A percentile compares a stretch with the other conserved stretches of the same genome.
These are phyloP conservation scores for Myotis yumanensis DNA, from an alignment of 2,113 vertebrate species.

Conservation along the genomic window DNA sequence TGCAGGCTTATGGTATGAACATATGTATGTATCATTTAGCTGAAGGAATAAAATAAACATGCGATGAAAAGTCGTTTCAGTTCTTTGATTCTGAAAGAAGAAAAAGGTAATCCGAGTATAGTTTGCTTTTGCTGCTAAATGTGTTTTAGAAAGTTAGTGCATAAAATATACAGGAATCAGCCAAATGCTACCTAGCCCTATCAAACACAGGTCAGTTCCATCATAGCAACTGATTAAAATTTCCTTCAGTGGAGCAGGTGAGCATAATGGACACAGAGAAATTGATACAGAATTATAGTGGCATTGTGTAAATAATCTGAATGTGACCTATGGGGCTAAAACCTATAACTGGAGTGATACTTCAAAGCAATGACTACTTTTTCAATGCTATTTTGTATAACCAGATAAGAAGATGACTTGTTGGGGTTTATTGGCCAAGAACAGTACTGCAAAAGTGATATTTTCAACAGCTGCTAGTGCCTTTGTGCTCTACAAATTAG, in stretches of 20 bases:
- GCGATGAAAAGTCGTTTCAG: constrained; percentile 31
- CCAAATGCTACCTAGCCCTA: constrained; percentile 89
- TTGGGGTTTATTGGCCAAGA: constrained; percentile 86
- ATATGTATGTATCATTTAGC: constrained; percentile 38
- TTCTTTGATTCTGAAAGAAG: constrained; percentile 70
- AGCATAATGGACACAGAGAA: constrained; percentile 91
- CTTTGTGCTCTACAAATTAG: constrained; percentile 89
- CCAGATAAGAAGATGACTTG: constrained; percentile 86
- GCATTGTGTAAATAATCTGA: constrained; percentile 99
- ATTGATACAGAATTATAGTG: constrained; percentile 94
- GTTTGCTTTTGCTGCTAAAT: constrained; percentile 82
- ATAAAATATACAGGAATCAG: constrained; percentile 85
- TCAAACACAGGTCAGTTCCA: constrained; percentile 92
- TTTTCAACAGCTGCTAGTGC: constrained; percentile 91
- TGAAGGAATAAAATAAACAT: constrained; percentile 35
- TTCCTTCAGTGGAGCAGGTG: constrained; percentile 87
- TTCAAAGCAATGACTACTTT: constrained; percentile 98
- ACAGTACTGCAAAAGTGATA: constrained; percentile 89
- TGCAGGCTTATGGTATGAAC: constrained; percentile 43
- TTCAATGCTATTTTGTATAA: constrained; percentile 88
- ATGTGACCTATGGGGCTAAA: constrained; percentile 98
- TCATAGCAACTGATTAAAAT: constrained; percentile 88
- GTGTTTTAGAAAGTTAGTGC: constrained; percentile 84
- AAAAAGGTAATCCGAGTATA: constrained; percentile 78
- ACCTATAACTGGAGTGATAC: constrained; percentile 99